Conservation (phyloP, 2,888 invertebrate genomes). For the Metacarcinus magister region DNA sequence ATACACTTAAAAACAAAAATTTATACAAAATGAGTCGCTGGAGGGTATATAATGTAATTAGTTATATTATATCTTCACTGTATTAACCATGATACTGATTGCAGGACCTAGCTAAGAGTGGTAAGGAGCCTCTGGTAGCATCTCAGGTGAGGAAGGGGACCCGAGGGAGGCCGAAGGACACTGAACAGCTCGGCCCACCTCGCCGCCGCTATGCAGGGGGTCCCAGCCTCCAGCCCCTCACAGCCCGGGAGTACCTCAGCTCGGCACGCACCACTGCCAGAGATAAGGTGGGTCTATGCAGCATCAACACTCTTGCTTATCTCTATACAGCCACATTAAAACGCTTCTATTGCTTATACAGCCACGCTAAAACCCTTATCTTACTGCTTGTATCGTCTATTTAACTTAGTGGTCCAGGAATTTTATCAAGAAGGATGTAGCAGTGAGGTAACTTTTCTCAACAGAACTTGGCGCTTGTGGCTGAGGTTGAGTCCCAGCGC, state of each 20-base stretch:
- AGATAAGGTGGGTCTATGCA: slow-evolving; percentile 59
- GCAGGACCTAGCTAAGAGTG: slow-evolving; percentile 66
- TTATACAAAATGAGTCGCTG: too few species aligned
- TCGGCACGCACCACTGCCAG: slow-evolving; percentile 69
- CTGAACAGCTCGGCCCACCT: slow-evolving; percentile 63
- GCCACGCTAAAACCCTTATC: too few species aligned
- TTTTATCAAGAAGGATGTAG: neutral
- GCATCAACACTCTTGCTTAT: too few species aligned
- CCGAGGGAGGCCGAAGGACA: neutral
- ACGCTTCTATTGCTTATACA: too few species aligned
- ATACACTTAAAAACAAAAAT: too few species aligned
- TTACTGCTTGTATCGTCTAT: too few species aligned
- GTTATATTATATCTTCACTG: neutral
- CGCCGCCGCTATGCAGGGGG: neutral
- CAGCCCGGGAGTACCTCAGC: slow-evolving; percentile 66
- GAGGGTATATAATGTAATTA: too few species aligned
- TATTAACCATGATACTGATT: neutral
- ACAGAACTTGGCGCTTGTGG: slow-evolving; percentile 70
- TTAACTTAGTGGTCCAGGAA: neutral
- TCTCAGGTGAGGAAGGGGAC: slow-evolving; percentile 28
- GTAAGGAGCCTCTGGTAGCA: neutral
- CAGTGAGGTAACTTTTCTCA: neutral
- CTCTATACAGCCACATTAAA: too few species aligned
- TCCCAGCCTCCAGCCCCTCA: slow-evolving; percentile 66
- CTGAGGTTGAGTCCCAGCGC: slow-evolving; percentile 64